phyloP scores from a whole-genome alignment of 1,140 invertebrate genomes.

The Dinoponera quadriceps region DNA sequence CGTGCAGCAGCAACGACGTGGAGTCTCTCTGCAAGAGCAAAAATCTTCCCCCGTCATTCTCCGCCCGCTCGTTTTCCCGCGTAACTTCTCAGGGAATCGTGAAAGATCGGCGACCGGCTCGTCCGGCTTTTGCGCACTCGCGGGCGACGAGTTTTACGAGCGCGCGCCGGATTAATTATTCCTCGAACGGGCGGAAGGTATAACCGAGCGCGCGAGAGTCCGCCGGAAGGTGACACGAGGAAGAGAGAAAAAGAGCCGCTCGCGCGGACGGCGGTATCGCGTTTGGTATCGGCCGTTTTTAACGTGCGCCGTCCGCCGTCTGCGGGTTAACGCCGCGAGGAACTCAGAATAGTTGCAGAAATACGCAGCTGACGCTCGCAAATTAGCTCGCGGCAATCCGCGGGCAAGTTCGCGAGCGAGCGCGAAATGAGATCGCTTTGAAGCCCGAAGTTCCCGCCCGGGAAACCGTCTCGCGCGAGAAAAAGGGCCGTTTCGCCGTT shows the following conservation, averaged over 20 bases:
- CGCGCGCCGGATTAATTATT: conserved; percentile 54
- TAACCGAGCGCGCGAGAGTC: neutral
- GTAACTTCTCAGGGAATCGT: conserved; percentile 27
- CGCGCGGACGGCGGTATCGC: conserved; percentile 22
- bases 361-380: conserved; percentile 71
- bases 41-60: too few species aligned
- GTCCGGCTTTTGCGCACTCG: neutral
- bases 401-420: conserved; percentile 60
- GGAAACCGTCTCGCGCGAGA: conserved; percentile 55
- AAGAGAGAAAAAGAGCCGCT: neutral
- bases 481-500: conserved; percentile 31
- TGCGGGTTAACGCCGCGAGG: conserved; percentile 57
- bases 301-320: conserved; percentile 23
- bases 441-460: conserved; percentile 41
- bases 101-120: conserved; percentile 21
- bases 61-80: too few species aligned
- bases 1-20: too few species aligned
- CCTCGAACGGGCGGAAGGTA: conserved; percentile 22
- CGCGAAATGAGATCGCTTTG: conserved; percentile 59
- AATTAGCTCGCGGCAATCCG: conserved; percentile 71
- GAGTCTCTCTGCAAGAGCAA: too few species aligned
- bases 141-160: conserved; percentile 45
- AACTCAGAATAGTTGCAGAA: conserved; percentile 72
- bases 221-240: conserved; percentile 7
- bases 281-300: conserved; percentile 57